Evolutionary conservation across 1,140 invertebrate genomes (phyloP), one percentile per base, ranked within the genome.

Genomic region (Atopsyche davidsoni): DNA sequence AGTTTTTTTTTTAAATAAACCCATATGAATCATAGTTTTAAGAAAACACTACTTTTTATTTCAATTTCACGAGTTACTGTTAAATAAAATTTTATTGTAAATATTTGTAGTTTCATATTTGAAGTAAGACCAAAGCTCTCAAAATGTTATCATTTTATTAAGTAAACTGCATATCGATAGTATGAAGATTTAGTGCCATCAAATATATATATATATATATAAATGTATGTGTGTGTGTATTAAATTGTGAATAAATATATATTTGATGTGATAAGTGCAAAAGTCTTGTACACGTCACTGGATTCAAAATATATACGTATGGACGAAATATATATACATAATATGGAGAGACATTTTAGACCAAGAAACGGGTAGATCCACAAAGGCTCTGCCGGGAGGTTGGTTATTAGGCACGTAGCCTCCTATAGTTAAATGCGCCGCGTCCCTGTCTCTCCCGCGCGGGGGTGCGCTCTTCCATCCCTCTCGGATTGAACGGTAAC

Each of bases 331-430:
- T 39, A 19, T 39, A 19, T 28, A 28, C n/a, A 7, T 6, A 7
- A 28, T 28, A 28, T 7, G n/a, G 18, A 11, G 36, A 16, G 36
- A 39, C 36, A 39, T 39, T 39, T 39, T 39, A 17, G 39, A 41
- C 49, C 43, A 34, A 34, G 24, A 31, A 34, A 17, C 21, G 31
- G 14, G 43, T n/a, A 21, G 43, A 21, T 14, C 22, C 49, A 43
- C 49, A 51, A 51, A 51, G 34, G 23, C 23, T 21, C 35, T 7
- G 47, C 38, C 14, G 19, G 25, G 38, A 47, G 44, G 45, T 46
- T 46, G 48, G 50, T 51, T 52, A 56, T 56, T 56, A 56, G 46
- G 49, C 45, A 31, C 46, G 44, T 53, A 53, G 43, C 19, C n/a
- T n/a, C n/a, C n/a, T 7, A 14, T 13, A 43, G 9, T 43, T 13